These are phyloP conservation scores for Cnemophilus loriae DNA, from an alignment of 2,113 vertebrate species.

Conservation along the genomic window DNA sequence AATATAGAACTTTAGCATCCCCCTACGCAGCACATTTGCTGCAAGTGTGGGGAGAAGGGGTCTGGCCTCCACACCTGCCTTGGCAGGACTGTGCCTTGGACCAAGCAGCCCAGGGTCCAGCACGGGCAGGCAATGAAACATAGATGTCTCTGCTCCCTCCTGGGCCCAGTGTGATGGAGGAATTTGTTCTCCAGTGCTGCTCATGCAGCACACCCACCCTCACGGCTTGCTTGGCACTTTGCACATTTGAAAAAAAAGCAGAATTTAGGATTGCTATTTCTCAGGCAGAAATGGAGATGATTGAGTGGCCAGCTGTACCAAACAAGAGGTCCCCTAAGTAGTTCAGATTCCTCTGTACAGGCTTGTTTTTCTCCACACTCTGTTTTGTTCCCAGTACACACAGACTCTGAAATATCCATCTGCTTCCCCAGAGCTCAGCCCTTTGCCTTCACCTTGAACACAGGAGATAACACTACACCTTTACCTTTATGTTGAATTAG, in stretches of 20 bases:
- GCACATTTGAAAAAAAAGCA: not conserved
- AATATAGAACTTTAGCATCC: not conserved
- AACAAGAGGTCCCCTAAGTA: not conserved
- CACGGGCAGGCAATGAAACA: rapidly evolving
- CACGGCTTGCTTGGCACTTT: rapidly evolving
- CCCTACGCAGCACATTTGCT: not conserved
- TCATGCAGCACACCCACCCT: not conserved
- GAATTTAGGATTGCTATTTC: not conserved
- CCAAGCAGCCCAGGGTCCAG: not conserved
- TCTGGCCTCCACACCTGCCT: rapidly evolving
- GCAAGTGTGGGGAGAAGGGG: rapidly evolving
- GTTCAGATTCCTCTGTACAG: not conserved
- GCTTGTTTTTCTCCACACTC: not conserved
- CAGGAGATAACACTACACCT: not conserved
- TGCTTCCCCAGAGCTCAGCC: not conserved
- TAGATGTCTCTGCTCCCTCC: not conserved
- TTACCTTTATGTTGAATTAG: not conserved
- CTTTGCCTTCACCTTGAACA: not conserved
- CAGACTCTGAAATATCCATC: not conserved
- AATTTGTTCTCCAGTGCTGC: not conserved
- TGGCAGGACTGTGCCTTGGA: not conserved
- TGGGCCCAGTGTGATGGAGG: rapidly evolving
- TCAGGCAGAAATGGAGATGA: not conserved
- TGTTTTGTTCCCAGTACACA: not conserved
- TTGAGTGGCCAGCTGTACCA: not conserved